A percentile compares a stretch with the other conserved stretches of the same genome.
These are phyloP conservation scores for Ichneumoninae sp. DNA, from an alignment of 2,888 invertebrate genomes.

Conservation along the genomic window DNA sequence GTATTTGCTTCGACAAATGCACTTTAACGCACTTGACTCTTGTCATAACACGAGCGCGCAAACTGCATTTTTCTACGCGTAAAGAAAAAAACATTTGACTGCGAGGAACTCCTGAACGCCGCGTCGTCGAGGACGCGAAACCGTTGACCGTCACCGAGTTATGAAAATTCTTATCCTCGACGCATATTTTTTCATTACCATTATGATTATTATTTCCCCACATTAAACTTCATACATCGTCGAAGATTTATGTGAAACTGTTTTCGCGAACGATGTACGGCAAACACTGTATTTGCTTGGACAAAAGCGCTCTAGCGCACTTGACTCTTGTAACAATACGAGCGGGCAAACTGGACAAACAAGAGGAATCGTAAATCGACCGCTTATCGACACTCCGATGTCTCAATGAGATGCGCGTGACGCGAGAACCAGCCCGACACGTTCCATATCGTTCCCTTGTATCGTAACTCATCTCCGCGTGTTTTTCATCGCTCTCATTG, in stretches of 20 bases:
- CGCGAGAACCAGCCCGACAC: constrained; percentile 12
- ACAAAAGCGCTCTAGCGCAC: constrained; percentile 44
- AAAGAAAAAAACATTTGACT: constrained; percentile 52
- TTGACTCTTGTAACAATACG: not conserved
- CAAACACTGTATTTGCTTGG: constrained; percentile 46
- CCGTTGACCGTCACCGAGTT: not conserved
- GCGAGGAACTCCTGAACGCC: constrained; percentile 55
- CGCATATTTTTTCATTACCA: not conserved
- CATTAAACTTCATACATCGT: not conserved
- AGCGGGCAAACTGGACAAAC: constrained; percentile 50
- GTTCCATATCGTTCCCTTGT: constrained; percentile 12
- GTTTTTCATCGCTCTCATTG: constrained; percentile 61
- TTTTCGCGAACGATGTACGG: constrained; percentile 8
- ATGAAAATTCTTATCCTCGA: not conserved
- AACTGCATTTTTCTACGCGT: not conserved
- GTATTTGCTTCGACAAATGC: constrained; percentile 47
- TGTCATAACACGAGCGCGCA: not conserved
- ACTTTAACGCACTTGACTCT: constrained; percentile 24
- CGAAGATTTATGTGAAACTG: not conserved
- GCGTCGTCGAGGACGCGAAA: not conserved
- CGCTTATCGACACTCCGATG: constrained; percentile 56
- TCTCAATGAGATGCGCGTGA: constrained; percentile 62
- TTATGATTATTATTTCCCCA: not conserved
- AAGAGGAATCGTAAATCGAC: constrained; percentile 61
- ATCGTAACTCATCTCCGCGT: constrained; percentile 15